A percentile compares a stretch with the other conserved stretches of the same genome.
Conservation (phyloP, 2,888 invertebrate species). For the Drosophila anceps region DNA sequence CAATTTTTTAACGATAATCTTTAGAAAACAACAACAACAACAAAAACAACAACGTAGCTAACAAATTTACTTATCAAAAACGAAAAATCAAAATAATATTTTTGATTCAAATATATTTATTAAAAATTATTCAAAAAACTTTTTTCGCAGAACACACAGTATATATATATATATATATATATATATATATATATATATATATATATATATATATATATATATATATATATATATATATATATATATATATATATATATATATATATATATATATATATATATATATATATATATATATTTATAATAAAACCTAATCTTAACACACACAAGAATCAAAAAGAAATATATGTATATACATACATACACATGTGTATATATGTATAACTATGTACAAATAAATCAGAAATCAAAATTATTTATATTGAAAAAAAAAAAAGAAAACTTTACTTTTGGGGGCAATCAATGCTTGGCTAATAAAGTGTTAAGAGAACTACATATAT, state of each 20-base stretch:
- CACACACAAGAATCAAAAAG: background rate
- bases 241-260: constrained; percentile 24
- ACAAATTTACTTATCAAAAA: constrained; percentile 26
- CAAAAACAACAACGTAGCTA: constrained; percentile 13
- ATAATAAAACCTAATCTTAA: background rate
- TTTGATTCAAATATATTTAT: constrained; percentile 49
- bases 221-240: constrained; percentile 23
- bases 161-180: constrained; percentile 47
- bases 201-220: constrained; percentile 20
- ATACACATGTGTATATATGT: constrained; percentile 10
- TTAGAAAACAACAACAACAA: constrained; percentile 12
- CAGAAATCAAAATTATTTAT: constrained; percentile 36
- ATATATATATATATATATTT: constrained; percentile 22
- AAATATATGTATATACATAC: constrained; percentile 19
- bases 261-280: constrained; percentile 24
- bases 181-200: constrained; percentile 29
- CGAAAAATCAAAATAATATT: constrained; percentile 30
- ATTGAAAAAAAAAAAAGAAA: constrained; percentile 13
- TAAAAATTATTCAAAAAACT: constrained; percentile 32
- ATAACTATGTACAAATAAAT: constrained; percentile 37
- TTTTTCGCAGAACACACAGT: constrained; percentile 35
- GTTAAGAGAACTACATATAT: background rate
- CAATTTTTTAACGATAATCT: constrained; percentile 18
- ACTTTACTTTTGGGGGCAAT: background rate
- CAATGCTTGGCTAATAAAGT: background rate